Percentiles rank a stretch among this genome's conserved stretches.
Conservation (phyloP, 1,140 invertebrate species). For the Ptiloglossa arizonensis region DNA sequence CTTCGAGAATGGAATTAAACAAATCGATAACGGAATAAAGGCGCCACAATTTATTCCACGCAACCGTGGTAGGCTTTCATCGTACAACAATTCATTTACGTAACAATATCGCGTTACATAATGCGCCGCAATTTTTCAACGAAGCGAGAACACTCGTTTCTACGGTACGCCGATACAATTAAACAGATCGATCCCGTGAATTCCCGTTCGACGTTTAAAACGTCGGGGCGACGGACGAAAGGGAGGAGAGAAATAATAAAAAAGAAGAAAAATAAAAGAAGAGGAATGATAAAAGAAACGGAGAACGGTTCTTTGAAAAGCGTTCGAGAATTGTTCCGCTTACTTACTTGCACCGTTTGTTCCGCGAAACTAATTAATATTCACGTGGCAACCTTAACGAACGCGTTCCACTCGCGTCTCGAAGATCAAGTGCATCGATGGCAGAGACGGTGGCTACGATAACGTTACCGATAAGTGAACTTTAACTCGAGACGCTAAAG, state of each 20-base stretch:
- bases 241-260: no score
- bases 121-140: constrained; percentile 4
- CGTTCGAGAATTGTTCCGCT: not conserved
- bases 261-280: no score
- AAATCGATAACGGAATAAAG: not conserved
- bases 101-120: constrained; percentile 16
- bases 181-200: not conserved
- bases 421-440: not conserved
- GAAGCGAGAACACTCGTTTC: not conserved
- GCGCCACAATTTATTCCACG: not conserved
- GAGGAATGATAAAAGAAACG: no score
- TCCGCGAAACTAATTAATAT: not conserved
- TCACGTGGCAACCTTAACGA: not conserved
- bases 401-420: not conserved
- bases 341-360: not conserved
- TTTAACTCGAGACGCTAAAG: no score
- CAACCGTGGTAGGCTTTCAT: not conserved
- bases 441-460: not conserved
- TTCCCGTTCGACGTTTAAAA: not conserved
- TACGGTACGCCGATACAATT: not conserved
- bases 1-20: not conserved
- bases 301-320: not conserved
- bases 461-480: not conserved
- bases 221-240: no score
- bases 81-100: not conserved